Evolutionary conservation across 2,888 invertebrate species (phyloP), one percentile per base, ranked within the genome.

Genomic region (Hydrotaea cyrtoneurina): DNA sequence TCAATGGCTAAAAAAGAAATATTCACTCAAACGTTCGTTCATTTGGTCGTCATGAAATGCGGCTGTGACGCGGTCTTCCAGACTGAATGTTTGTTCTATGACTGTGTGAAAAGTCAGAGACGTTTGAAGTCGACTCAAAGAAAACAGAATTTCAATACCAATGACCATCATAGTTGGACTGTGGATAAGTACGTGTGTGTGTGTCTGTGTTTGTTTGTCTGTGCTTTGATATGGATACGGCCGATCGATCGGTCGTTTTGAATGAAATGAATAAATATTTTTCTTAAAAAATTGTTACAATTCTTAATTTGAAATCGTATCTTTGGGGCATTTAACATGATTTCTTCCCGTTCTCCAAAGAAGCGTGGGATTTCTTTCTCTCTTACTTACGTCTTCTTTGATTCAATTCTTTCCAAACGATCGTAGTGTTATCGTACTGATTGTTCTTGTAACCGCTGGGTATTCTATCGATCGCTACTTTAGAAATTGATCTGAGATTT

Each of bases 281-380:
- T 83, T 83, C 76, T 80, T 59, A 59, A 57, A 53, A 83, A 80
- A 74, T 78, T 76, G 81, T 81, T 79, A 84, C 76, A 73, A 79
- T 84, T 84, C 62, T 69, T 66, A 66, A 81, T 76, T 78, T 53
- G 50, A 78, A 78, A 81, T 81, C 81, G 76, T 75, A 75, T 78
- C 78, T 78, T 36, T 7, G 71, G 69, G 81, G 81, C 59, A 81
- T 78, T 84, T 78, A 78, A 81, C 74, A 81, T 84, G 78, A 78
- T 80, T 80, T 36, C 53, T 36, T 71, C 10, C 75, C 71, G 59
- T 64, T 43, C 36, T 75, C 17, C 43, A 77, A 50, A 79, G 66
- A 80, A 71, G 71, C 74, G 85, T 80, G 85, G 79, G 77, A 75
- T 77, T 71, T 77, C 59, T 71, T 23, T 23, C 36, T 77, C 62